Evolutionary conservation across 2,113 vertebrate species (phyloP).

Genomic region (Mesitornis unicolor): DNA sequence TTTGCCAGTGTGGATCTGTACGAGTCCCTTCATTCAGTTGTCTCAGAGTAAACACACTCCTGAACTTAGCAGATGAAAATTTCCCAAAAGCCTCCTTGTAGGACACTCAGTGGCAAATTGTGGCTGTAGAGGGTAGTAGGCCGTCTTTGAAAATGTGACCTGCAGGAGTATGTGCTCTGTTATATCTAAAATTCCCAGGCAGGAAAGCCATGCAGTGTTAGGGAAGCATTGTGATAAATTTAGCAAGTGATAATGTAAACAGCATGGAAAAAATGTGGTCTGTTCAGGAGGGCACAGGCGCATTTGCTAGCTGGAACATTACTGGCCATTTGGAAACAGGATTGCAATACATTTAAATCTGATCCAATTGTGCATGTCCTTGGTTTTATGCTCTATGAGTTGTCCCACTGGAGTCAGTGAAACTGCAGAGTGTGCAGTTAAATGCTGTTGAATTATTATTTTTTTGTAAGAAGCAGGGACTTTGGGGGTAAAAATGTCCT

Average conservation of each 20-base stretch:
- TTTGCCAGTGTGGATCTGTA: neutral
- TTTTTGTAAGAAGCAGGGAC: neutral
- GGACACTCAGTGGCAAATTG: neutral
- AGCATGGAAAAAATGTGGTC: conserved; percentile 26
- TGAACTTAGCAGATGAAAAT: neutral
- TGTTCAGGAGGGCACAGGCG: neutral
- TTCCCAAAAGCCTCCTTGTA: neutral
- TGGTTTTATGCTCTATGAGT: neutral
- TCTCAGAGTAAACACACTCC: neutral
- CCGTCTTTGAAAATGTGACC: neutral
- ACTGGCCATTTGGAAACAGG: neutral
- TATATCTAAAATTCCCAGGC: neutral
- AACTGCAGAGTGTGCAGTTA: neutral
- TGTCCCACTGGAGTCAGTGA: neutral
- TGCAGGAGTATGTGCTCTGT: neutral
- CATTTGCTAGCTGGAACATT: neutral
- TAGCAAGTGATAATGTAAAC: conserved; percentile 33
- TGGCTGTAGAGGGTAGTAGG: neutral
- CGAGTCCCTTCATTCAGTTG: neutral
- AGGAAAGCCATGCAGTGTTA: neutral
- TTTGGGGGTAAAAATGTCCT: neutral
- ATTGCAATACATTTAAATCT: neutral
- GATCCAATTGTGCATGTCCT: neutral
- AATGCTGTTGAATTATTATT: neutral
- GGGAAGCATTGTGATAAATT: conserved; percentile 28